A percentile compares a stretch with the other conserved stretches of the same genome.
Evolutionary conservation across 1,140 invertebrate species (phyloP).

Genomic region (Dendroctonus ponderosae): DNA sequence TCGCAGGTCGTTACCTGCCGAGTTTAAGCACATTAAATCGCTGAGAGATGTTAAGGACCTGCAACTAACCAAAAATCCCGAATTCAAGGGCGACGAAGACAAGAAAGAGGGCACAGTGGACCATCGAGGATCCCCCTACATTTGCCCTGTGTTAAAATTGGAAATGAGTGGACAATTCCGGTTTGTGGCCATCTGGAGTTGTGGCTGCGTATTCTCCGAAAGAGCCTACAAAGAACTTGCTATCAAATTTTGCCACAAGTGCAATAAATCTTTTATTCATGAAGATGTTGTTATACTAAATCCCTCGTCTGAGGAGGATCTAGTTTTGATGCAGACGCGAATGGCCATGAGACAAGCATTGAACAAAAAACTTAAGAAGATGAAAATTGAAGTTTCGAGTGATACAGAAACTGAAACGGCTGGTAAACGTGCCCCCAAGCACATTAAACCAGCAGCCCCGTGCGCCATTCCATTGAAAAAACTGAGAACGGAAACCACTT

Average conservation of each 20-base stretch:
- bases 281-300: slow-evolving; percentile 86
- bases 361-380: slow-evolving; percentile 54
- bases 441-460: not conserved
- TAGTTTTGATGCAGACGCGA: slow-evolving; percentile 65
- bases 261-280: slow-evolving; percentile 72
- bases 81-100: no score
- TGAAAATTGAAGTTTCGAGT: slow-evolving; percentile 36
- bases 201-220: slow-evolving; percentile 97
- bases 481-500: slow-evolving; percentile 4
- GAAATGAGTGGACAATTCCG: slow-evolving; percentile 97
- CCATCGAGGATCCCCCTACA: slow-evolving; percentile 76
- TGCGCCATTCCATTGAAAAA: slow-evolving; percentile 7
- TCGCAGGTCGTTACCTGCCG: slow-evolving; percentile 66
- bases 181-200: no score
- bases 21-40: slow-evolving; percentile 78
- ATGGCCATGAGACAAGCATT: slow-evolving; percentile 63
- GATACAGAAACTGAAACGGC: not conserved
- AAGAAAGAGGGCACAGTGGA: slow-evolving; percentile 84
- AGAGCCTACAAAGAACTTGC: slow-evolving; percentile 91
- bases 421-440: slow-evolving; percentile 6
- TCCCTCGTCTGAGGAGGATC: slow-evolving; percentile 73
- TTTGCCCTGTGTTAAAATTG: slow-evolving; percentile 92
- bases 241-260: slow-evolving; percentile 71
- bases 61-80: no score
- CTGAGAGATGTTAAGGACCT: slow-evolving; percentile 90